Evolutionary conservation across 2,888 invertebrate species (phyloP).

Genomic region (Petrophora chlorosata): DNA sequence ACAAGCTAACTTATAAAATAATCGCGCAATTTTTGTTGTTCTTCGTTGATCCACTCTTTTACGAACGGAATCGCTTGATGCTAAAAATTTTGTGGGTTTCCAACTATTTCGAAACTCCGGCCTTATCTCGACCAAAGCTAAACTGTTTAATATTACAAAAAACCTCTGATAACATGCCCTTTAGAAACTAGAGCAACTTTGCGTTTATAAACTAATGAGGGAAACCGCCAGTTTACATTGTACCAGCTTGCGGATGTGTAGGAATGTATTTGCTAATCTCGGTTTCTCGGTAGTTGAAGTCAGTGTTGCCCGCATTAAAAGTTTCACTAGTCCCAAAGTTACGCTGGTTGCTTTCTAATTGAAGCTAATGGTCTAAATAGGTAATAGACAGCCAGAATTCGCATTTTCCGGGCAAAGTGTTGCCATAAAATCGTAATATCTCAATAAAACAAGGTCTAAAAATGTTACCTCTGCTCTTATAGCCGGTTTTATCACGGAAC

Average conservation of each 20-base stretch:
- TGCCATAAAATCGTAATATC: conserved; percentile 33
- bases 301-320: conserved; percentile 43
- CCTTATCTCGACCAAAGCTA: background rate
- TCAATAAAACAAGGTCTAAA: conserved; percentile 28
- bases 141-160: conserved; percentile 6
- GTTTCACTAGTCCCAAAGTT: conserved; percentile 34
- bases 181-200: conserved; percentile 3
- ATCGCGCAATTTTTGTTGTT: no score
- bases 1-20: no score
- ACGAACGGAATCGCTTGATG: no score
- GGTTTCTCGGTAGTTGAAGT: conserved; percentile 2
- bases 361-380: conserved; percentile 33
- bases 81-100: background rate
- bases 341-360: conserved; percentile 30
- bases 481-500: conserved; percentile 29
- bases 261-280: conserved; percentile 14
- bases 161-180: background rate
- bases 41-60: no score
- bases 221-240: conserved; percentile 3
- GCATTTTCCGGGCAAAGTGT: conserved; percentile 28
- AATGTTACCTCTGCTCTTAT: conserved; percentile 31
- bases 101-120: background rate
- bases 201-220: conserved; percentile 5
- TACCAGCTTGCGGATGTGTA: conserved; percentile 7
- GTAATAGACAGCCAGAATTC: conserved; percentile 27